Base-by-base conservation (phyloP, 1,140 invertebrate genomes). In the Brachionus sp. region DNA sequence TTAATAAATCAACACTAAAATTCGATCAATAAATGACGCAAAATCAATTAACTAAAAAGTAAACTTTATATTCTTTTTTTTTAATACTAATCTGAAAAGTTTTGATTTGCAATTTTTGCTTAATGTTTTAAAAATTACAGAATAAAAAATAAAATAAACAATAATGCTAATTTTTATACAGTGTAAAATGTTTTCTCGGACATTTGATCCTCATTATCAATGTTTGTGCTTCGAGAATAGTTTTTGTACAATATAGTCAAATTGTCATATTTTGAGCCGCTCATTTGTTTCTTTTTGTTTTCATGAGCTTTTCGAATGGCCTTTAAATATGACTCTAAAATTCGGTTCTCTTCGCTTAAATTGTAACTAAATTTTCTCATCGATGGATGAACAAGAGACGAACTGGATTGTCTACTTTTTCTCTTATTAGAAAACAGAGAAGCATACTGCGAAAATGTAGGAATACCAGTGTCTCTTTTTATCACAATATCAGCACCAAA, bases 111-210 rank as follows among this genome's bases (percentile, higher is more conserved):
- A 29, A 29, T 46, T 12, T n/a, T 46, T 12, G n/a, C 1, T 46
- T 46, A 2, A 46, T 2, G n/a, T 46, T 10, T 46, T 57, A 57
- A 57, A 16, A 57, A 57, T 6, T 2, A 19, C 6, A 19, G 50
- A 19, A 19, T 7, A 5, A 57, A n/a, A 57, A 7, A 57, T 19
- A 57, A 57, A 57, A 57, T 16, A 57, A 19, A 57, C 12, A 57
- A 33, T 25, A 70, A 37, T n/a, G 33, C 66, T 29, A 70, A 13
- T 70, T 35, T 46, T 29, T 75, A 75, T 12, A 75, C 25, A 35
- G 70, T 25, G n/a, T 75, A 75, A 75, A 75, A 75, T n/a, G 70
- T 75, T 46, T 35, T 75, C 33, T 75, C 70, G 12, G 70, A 75
- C 23, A 75, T 10, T 10, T 75, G 23, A 1, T 75, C 70, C 0